Percentiles rank a stretch among this genome's conserved stretches.
Conservation (phyloP, 2,113 vertebrate species). For the Pholis gunnellus region DNA sequence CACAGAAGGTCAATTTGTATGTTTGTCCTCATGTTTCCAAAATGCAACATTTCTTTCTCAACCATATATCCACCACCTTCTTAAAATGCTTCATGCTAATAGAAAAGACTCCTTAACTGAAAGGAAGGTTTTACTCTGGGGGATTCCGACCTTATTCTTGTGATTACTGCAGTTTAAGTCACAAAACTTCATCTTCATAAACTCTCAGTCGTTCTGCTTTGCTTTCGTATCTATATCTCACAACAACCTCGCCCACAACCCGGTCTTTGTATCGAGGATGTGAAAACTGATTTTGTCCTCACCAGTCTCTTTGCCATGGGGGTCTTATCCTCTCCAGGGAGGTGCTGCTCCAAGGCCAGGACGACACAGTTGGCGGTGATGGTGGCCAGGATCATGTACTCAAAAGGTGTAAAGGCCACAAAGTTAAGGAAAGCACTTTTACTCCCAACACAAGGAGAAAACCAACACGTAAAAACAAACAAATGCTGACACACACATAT, state of each 20-base stretch:
- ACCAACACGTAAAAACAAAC: neutral
- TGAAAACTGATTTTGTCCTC: conserved; percentile 72
- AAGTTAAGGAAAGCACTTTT: conserved; percentile 86
- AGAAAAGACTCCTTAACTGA: neutral
- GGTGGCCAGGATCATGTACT: conserved; percentile 99
- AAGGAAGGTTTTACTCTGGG: neutral
- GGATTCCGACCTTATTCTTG: neutral
- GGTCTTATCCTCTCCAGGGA: conserved; percentile 97
- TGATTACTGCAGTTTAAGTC: neutral
- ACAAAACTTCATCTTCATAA: neutral
- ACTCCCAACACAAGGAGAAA: neutral
- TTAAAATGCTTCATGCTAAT: neutral
- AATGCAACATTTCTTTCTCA: neutral
- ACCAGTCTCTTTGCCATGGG: conserved; percentile 98
- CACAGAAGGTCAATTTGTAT: neutral
- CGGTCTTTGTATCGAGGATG: neutral
- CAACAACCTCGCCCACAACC: neutral
- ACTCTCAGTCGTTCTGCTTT: neutral
- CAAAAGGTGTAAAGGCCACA: conserved; percentile 89
- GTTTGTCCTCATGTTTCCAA: neutral
- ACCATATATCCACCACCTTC: neutral
- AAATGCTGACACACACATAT: neutral
- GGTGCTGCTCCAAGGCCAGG: conserved; percentile 95
- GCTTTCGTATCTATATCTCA: neutral
- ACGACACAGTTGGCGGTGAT: conserved; percentile 99